Evolutionary conservation across 2,888 invertebrate genomes (phyloP), one percentile per base, ranked within the genome.

Genomic region (Acanthosoma haemorrhoidale): DNA sequence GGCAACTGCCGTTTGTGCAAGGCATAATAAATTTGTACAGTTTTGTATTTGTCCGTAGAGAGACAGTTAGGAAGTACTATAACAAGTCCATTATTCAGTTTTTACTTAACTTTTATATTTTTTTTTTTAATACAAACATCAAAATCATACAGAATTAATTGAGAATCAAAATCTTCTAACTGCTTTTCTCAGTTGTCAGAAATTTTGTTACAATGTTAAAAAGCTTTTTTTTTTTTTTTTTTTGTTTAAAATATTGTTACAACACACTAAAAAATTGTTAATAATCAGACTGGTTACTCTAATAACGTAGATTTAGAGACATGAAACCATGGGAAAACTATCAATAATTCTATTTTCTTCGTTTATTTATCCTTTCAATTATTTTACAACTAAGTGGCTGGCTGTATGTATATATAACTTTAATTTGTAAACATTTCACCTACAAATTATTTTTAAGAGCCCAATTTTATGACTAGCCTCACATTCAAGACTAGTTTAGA

Each of bases 111-210:
- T 25, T 25, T 51, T 51, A 51, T 51, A 51, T 51, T 51, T 51
- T n/a, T 21, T 51, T n/a, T n/a, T n/a, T n/a, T n/a, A n/a, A n/a
- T 51, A 51, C 51, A 51, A 51, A 51, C 51, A 51, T 51, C 51
- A 51, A 51, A 51, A 51, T 51, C 51, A 51, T 51, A 51, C 51
- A 51, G 51, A 51, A 51, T 51, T 25, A 51, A 51, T 11, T 51
- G 25, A 51, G 21, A 51, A n/a, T 51, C 25, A 21, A n/a, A n/a
- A n/a, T n/a, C n/a, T n/a, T n/a, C n/a, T n/a, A 51, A 51, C 25
- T 25, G 21, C 9, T 51, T 51, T n/a, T n/a, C 29, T 51, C 51
- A 25, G 13, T 21, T 43, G 2, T 21, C 4, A n/a, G 5, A 51
- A n/a, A 25, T 4, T 51, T 51, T 25, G 51, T 25, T 51, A 51